These are phyloP conservation scores for Brassicogethes aeneus DNA, from an alignment of 2,888 invertebrate genomes.

Conservation along the genomic window DNA sequence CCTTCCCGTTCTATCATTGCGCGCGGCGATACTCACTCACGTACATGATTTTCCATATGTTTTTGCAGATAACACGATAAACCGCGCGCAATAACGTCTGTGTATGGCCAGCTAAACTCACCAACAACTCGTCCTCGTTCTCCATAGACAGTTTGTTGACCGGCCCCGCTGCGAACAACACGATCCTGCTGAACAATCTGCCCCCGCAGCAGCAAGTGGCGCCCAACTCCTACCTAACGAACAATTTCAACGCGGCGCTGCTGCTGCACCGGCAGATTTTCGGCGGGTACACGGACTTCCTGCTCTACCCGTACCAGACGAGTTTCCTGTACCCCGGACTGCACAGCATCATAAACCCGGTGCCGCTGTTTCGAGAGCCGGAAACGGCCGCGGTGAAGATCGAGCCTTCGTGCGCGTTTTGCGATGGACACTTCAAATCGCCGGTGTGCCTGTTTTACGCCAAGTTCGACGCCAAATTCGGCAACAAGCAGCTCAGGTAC, in stretches of 20 bases:
- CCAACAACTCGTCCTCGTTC: conserved; percentile 9
- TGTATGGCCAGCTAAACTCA: too few species aligned
- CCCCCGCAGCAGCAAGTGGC: neutral
- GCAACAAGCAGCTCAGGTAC: conserved; percentile 28
- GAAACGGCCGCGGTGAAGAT: conserved; percentile 22
- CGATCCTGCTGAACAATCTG: conserved; percentile 2
- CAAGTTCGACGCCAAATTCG: conserved; percentile 34
- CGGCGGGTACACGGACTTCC: conserved; percentile 29
- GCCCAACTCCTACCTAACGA: neutral
- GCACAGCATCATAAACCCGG: conserved; percentile 49
- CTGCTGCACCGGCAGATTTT: conserved; percentile 27
- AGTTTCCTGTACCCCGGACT: conserved; percentile 48
- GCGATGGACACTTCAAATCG: conserved; percentile 47
- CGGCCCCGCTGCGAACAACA: conserved; percentile 12
- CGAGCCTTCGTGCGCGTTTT: conserved; percentile 48
- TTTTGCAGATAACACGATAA: too few species aligned
- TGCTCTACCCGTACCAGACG: conserved; percentile 38
- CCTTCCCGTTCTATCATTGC: too few species aligned
- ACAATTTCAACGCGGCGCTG: conserved; percentile 6
- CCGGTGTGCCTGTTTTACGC: conserved; percentile 49
- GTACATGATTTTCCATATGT: too few species aligned
- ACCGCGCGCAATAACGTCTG: too few species aligned
- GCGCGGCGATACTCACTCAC: too few species aligned
- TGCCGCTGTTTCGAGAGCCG: conserved; percentile 29
- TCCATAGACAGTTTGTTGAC: conserved; percentile 19